Evolutionary conservation across 2,888 invertebrate genomes (phyloP).

Genomic region (Anoplius nigerrimus): DNA sequence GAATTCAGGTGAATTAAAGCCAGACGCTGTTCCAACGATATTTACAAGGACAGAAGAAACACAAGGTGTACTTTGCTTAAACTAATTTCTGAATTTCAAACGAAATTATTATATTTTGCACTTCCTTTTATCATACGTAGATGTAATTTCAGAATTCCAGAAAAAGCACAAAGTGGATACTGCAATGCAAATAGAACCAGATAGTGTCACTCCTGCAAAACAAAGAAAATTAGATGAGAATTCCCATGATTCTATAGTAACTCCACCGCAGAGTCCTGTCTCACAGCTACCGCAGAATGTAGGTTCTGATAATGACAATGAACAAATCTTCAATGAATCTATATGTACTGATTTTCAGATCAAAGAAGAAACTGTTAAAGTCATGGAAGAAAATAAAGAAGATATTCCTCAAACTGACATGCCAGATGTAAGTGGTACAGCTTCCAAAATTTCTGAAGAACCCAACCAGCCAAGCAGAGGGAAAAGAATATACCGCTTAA

Average conservation of each 20-base stretch:
- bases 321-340: background rate
- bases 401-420: background rate
- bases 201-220: slow-evolving; percentile 20
- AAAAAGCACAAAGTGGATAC: slow-evolving; percentile 33
- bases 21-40: slow-evolving; percentile 50
- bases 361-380: slow-evolving; percentile 8
- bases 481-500: slow-evolving; percentile 57
- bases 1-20: slow-evolving; percentile 33
- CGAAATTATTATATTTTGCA: background rate
- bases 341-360: slow-evolving; percentile 22
- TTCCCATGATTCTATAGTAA: slow-evolving; percentile 23
- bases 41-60: slow-evolving; percentile 46
- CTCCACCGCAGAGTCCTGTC: slow-evolving; percentile 33
- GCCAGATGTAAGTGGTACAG: slow-evolving; percentile 24
- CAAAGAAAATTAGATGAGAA: slow-evolving; percentile 40
- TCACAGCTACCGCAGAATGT: slow-evolving; percentile 30
- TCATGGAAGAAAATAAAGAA: slow-evolving; percentile 18
- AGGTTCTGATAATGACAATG: background rate
- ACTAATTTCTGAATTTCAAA: background rate
- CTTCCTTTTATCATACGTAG: background rate
- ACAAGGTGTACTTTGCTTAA: background rate
- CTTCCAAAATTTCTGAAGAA: slow-evolving; percentile 9
- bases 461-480: slow-evolving; percentile 8
- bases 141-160: slow-evolving; percentile 19
- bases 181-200: background rate